Base-by-base conservation (phyloP, 2,888 invertebrate species). In the Drosophila longiperda region DNA sequence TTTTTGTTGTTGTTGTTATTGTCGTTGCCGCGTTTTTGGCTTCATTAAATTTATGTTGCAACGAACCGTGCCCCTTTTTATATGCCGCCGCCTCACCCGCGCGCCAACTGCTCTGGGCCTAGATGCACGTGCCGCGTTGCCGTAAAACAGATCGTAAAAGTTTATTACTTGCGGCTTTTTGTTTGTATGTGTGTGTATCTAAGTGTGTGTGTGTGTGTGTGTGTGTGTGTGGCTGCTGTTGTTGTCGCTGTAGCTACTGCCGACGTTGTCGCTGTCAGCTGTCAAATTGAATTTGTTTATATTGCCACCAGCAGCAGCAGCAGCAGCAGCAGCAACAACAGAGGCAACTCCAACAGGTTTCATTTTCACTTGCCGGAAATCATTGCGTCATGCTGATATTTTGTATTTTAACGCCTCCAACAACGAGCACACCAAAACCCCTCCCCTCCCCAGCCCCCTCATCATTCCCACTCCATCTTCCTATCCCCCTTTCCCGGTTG, bases 101-200 rank as follows among this genome's bases (percentile, higher is more conserved):
- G 23, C 26, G 52, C 54, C 68, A 74, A 70, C 45, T 75, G 78
- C 76, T 58, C 66, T 78, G 87, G 77, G 86, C 91, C 89, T 87
- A 91, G 91, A 87, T 89, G 87, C 92, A 91, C 91, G 92, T 91
- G 91, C 87, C 92, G 87, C 80, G 78, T 75, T 77, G 90, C 90
- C 91, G 91, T 91, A 91, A 91, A 91, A 91, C 91, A 92, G 91
- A 90, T 92, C 92, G 92, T 92, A 92, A 92, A 92, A 92, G 87
- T 92, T 92, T 92, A 92, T 92, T 91, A 89, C 90, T 91, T 91
- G 89, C 89, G 85, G 90, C 86, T 90, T 90, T 83, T 57, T 76
- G 77, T 76, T 76, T 75, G 62, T 76, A 49, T 77, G 69, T 60
- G 60, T 58, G 66, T 76, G 75, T 78, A 75, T 75, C n/a, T n/a